These are phyloP conservation scores for Agapornis roseicollis DNA, from an alignment of 2,113 vertebrate species.

Conservation along the genomic window DNA sequence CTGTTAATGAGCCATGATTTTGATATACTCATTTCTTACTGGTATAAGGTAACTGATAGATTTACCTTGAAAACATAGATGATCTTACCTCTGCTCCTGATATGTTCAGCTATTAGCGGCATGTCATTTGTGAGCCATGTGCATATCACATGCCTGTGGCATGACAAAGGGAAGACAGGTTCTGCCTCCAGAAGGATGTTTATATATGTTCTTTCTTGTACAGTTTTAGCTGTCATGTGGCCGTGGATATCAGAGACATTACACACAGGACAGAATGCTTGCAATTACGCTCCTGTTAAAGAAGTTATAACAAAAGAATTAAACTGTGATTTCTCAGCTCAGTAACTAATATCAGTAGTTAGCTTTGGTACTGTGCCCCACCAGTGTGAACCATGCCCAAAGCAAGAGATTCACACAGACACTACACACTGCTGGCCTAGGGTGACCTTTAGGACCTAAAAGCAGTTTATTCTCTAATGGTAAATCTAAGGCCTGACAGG, in stretches of 20 bases:
- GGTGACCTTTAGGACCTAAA: not conserved
- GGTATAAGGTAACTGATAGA: not conserved
- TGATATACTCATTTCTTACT: not conserved
- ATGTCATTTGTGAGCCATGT: conserved; percentile 16
- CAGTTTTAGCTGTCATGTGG: conserved; percentile 38
- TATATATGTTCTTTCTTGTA: not conserved
- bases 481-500: not conserved
- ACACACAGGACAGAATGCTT: not conserved
- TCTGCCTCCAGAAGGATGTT: not conserved
- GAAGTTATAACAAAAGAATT: not conserved
- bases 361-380: not conserved
- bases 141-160: conserved; percentile 47
- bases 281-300: not conserved
- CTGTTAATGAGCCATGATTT: not conserved
- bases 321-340: not conserved
- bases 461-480: not conserved
- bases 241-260: not conserved
- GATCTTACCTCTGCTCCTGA: conserved; percentile 13
- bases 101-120: not conserved
- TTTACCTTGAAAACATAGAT: conserved; percentile 18
- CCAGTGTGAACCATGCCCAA: not conserved
- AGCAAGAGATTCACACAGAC: not conserved
- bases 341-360: not conserved
- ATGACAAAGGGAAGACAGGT: conserved; percentile 37
- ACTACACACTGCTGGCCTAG: not conserved